Percentiles rank a stretch among this genome's conserved stretches.
phyloP scores from a whole-genome alignment of 2,797 vertebrate species.

The Mionectes olivaceus region DNA sequence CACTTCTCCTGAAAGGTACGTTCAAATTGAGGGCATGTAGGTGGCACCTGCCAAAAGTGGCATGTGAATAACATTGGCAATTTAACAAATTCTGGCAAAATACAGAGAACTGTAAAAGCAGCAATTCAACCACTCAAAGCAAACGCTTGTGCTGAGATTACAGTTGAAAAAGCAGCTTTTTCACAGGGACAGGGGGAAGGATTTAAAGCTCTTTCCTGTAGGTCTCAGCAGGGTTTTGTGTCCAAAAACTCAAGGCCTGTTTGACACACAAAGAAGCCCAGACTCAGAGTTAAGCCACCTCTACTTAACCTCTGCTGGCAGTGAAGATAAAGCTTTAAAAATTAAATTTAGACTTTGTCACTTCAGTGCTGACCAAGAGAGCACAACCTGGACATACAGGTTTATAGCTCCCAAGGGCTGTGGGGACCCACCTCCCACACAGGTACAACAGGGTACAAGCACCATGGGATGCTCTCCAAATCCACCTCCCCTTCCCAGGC shows the following conservation, averaged over 20 bases:
- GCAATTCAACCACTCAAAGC: constrained; percentile 37
- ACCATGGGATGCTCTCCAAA: fast-evolving
- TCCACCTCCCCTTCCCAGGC: not conserved
- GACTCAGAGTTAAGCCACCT: not conserved
- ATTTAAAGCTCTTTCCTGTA: not conserved
- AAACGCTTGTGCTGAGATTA: not conserved
- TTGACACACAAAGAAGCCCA: not conserved
- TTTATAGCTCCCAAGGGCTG: fast-evolving
- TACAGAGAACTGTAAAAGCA: constrained; percentile 30
- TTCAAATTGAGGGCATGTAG: constrained; percentile 49
- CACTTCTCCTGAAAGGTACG: constrained; percentile 6
- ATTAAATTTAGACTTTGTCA: not conserved
- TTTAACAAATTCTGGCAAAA: constrained; percentile 35
- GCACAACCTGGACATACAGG: not conserved
- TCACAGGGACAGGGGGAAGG: not conserved
- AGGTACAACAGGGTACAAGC: fast-evolving
- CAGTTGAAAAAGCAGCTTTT: not conserved
- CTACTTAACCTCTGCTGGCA: not conserved
- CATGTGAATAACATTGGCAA: constrained; percentile 21
- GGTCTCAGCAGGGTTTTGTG: not conserved
- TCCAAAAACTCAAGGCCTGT: not conserved
- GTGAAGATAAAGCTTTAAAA: not conserved
- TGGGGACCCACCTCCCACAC: not conserved
- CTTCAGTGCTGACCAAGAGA: not conserved
- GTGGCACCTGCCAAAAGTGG: constrained; percentile 59